phyloP scores from a whole-genome alignment of 2,888 invertebrate genomes.

The Pogonocherus hispidulus region DNA sequence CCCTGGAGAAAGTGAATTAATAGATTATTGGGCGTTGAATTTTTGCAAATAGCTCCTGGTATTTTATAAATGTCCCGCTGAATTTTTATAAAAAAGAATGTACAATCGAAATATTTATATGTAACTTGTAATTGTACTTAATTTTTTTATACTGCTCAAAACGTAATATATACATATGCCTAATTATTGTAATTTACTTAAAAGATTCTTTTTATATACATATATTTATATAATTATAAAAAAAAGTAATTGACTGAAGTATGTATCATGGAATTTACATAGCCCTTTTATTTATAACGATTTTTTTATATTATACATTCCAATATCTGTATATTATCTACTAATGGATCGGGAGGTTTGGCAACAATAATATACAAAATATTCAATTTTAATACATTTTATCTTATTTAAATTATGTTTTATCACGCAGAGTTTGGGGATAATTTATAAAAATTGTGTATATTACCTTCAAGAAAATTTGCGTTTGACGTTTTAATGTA shows the following conservation, averaged over 20 bases:
- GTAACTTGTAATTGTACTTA: conserved; percentile 49
- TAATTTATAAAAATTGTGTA: too few species aligned
- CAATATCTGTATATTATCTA: conserved; percentile 47
- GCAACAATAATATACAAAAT: background rate
- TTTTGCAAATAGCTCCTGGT: conserved; percentile 4
- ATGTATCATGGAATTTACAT: conserved; percentile 46
- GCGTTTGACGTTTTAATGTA: too few species aligned
- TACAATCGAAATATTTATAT: conserved; percentile 46
- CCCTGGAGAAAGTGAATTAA: conserved; percentile 12
- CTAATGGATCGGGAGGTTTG: conserved; percentile 14
- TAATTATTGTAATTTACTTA: conserved; percentile 49
- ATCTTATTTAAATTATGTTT: background rate
- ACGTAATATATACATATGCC: conserved; percentile 57
- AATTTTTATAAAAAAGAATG: conserved; percentile 36
- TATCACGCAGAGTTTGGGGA: background rate
- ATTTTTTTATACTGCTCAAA: conserved; percentile 64
- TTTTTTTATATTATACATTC: conserved; percentile 46
- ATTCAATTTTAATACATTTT: too few species aligned
- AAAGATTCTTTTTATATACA: conserved; percentile 44
- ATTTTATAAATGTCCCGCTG: conserved; percentile 37
- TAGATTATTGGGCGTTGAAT: conserved; percentile 10
- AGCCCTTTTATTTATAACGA: conserved; percentile 40
- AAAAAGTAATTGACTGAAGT: conserved; percentile 45
- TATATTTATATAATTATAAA: conserved; percentile 40
- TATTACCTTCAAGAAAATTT: too few species aligned